Conservation (phyloP, 1,140 invertebrate species). For the Drosophila nikananu region DNA sequence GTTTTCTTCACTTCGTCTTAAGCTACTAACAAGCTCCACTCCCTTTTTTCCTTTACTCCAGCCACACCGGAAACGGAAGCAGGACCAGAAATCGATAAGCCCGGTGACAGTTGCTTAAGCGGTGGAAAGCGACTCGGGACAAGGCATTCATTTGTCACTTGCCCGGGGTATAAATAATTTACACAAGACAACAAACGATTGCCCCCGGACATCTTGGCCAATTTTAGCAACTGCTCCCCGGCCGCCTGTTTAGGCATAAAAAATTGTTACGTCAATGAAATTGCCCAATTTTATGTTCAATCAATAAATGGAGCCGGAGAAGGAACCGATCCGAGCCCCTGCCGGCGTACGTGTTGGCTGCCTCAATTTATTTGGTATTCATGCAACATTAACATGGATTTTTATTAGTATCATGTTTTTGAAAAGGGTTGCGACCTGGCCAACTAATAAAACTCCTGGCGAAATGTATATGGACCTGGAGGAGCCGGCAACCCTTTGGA, state of each 20-base stretch:
- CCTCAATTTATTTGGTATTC: conserved; percentile 83
- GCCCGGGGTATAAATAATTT: conserved; percentile 70
- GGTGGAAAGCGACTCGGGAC: conserved; percentile 27
- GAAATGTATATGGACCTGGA: conserved; percentile 26
- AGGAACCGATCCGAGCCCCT: neutral
- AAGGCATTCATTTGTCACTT: conserved; percentile 76
- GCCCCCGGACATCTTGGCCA: conserved; percentile 22
- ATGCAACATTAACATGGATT: conserved; percentile 84
- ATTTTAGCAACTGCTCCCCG: conserved; percentile 62
- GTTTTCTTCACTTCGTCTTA: too few relatives aligned
- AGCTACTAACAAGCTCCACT: neutral
- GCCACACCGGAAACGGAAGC: conserved; percentile 6
- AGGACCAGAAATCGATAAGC: conserved; percentile 13
- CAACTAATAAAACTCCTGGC: conserved; percentile 57
- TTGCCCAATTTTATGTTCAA: conserved; percentile 82
- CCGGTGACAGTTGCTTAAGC: conserved; percentile 68
- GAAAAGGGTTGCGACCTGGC: conserved; percentile 69
- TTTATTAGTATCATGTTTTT: conserved; percentile 84
- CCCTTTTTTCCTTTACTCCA: neutral
- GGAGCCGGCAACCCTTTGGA: conserved; percentile 32
- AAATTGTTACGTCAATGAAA: conserved; percentile 77
- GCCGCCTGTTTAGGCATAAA: conserved; percentile 58
- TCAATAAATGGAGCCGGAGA: conserved; percentile 69
- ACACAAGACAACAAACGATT: conserved; percentile 50
- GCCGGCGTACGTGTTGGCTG: conserved; percentile 68